Evolutionary conservation across 2,797 vertebrate genomes (phyloP), one percentile per base, ranked within the genome.

Genomic region (Siniperca undulata): DNA sequence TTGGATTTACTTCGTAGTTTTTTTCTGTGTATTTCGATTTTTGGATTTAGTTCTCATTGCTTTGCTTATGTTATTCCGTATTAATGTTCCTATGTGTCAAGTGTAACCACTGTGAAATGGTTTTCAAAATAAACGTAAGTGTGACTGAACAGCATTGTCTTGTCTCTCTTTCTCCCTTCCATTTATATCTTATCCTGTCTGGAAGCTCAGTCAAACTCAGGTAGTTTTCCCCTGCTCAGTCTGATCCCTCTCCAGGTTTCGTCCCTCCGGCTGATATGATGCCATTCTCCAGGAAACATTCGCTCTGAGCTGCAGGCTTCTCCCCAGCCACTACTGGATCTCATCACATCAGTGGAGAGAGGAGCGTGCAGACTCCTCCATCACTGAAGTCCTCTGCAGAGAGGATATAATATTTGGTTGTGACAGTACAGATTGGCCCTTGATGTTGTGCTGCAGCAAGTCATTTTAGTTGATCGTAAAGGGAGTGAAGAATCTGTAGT

Each of bases 181-280:
- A 61, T 64, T 46, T 75, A 66, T 48, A 69, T 81, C 13, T 78
- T 19, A 58, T 64, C 38, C 46, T 75, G 60, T 80, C 61, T 76
- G 42, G 69, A 73, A 77, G 71, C 67, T 84, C 78, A 83, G 64
- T 86, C 48, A 78, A 61, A 85, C 74, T 84, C 53, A 24, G 60
- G 65, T 46, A 78, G 53, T 56, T 85, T 66, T 67, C 46, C 69
- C 78, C 68, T 34, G 46, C 59, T 76, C 50, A 1, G 84, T 85
- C 82, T 84, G 83, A 86, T 88, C 83, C 72, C 53, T 86, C 88
- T 87, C 87, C 78, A 69, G 84, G 87, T 85, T 86, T 92, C 79
- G 78, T 81, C 74, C 80, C 82, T 82, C 71, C 2, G 38, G 86
- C 82, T 81, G 77, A 91, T 86, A 81, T 86, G 79, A 82, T 81